Evolutionary conservation across 2,888 invertebrate genomes (phyloP).

Genomic region (Alloplasta piceator): DNA sequence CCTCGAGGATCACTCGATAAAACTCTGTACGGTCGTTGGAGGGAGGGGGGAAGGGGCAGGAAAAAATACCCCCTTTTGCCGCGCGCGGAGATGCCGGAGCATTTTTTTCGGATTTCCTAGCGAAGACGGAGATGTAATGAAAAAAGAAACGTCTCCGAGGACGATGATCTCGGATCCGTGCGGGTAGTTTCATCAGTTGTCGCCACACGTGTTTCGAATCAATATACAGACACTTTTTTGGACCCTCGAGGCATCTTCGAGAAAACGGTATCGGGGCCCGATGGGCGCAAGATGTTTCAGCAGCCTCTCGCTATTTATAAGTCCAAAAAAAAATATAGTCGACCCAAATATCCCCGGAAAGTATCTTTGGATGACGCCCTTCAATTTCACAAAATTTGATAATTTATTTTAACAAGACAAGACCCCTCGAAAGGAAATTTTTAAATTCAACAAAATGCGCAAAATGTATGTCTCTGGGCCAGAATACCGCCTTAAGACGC

Average conservation of each 20-base stretch:
- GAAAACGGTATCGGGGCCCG: constrained; percentile 36
- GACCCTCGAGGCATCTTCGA: constrained; percentile 51
- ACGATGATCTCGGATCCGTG: too few relatives aligned
- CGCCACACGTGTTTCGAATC: constrained; percentile 73
- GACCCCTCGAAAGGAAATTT: too few relatives aligned
- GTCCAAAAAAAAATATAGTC: constrained; percentile 19
- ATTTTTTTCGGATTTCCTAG: constrained; percentile 13
- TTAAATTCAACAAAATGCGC: too few relatives aligned
- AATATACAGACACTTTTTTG: constrained; percentile 72
- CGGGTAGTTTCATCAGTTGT: constrained; percentile 57
- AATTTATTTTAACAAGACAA: too few relatives aligned
- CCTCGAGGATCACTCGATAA: constrained; percentile 50
- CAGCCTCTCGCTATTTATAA: not conserved
- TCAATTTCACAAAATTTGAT: too few relatives aligned
- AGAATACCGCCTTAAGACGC: too few relatives aligned
- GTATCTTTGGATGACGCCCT: not conserved
- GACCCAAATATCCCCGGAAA: not conserved
- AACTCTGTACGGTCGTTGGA: constrained; percentile 12
- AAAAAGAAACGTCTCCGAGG: too few relatives aligned
- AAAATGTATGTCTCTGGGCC: too few relatives aligned
- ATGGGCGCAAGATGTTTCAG: constrained; percentile 39
- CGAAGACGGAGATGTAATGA: too few relatives aligned
- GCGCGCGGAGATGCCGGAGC: not conserved
- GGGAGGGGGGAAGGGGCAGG: too few relatives aligned
- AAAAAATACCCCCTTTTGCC: constrained; percentile 14